Evolutionary conservation across 1,140 invertebrate genomes (phyloP).

Genomic region (Pogonomyrmex barbatus): DNA sequence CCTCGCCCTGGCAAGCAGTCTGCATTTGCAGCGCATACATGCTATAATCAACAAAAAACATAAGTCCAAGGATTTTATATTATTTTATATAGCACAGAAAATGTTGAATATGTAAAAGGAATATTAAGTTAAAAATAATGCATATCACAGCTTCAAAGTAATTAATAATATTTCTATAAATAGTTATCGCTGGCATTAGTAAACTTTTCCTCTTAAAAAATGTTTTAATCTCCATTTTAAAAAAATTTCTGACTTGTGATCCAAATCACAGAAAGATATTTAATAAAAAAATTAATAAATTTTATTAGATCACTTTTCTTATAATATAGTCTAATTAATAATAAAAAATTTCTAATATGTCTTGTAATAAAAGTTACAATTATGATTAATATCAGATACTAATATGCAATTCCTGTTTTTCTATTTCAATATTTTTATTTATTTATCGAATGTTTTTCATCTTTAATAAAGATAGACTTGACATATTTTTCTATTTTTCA

Average conservation of each 20-base stretch:
- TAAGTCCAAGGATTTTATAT: neutral
- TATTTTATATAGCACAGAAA: neutral
- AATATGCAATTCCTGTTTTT: neutral
- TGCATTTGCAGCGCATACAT: constrained; percentile 85
- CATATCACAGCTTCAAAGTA: neutral
- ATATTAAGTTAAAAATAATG: neutral
- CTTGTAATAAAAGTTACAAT: neutral
- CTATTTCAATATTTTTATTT: neutral
- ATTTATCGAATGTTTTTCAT: constrained; percentile 20
- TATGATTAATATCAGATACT: neutral
- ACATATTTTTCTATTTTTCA: neutral
- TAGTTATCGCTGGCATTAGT: neutral
- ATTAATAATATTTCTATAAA: neutral
- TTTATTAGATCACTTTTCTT: neutral
- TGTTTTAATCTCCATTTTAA: neutral
- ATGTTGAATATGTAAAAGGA: neutral
- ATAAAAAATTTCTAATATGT: neutral
- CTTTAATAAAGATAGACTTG: neutral
- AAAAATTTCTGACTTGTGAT: neutral
- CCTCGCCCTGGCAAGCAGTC: constrained; percentile 83
- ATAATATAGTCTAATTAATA: neutral
- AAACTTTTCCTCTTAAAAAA: neutral
- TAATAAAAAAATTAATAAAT: neutral
- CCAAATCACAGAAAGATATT: constrained; percentile 3
- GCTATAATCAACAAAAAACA: constrained; percentile 47